phyloP scores from a whole-genome alignment of 1,140 invertebrate genomes.

The Lasioglossum albipes region DNA sequence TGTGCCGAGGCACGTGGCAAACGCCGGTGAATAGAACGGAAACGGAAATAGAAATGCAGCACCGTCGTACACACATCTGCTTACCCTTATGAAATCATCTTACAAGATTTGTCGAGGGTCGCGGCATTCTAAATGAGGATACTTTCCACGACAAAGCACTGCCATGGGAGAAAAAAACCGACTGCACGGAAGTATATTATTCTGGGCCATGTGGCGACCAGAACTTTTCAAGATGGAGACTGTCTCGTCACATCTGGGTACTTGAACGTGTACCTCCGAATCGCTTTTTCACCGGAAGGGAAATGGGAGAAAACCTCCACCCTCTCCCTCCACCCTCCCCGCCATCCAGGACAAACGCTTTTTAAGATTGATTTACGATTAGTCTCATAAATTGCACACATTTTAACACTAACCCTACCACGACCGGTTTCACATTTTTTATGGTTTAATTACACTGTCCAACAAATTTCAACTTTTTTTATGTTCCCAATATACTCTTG shows the following conservation, averaged over 20 bases:
- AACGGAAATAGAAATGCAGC: conserved; percentile 43
- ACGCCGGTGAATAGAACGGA: neutral
- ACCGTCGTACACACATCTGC: conserved; percentile 19
- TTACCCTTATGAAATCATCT: conserved; percentile 34
- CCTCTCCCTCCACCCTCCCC: too few species aligned
- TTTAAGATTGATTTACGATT: too few species aligned
- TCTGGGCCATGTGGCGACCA: conserved; percentile 40
- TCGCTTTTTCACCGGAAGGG: neutral
- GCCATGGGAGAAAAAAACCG: conserved; percentile 1
- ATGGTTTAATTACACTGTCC: too few species aligned
- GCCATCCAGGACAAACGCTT: too few species aligned
- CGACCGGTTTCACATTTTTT: too few species aligned
- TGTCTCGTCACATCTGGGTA: conserved; percentile 9
- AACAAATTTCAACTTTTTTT: too few species aligned
- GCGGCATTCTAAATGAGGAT: conserved; percentile 3
- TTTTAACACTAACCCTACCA: too few species aligned
- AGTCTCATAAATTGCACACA: too few species aligned
- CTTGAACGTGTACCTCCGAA: neutral
- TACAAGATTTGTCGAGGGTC: conserved; percentile 22
- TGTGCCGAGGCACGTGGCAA: conserved; percentile 5
- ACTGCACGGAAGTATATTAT: conserved; percentile 38
- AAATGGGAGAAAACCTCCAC: neutral
- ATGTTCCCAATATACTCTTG: too few species aligned
- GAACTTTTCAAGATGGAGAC: conserved; percentile 22
- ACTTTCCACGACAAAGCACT: conserved; percentile 10